phyloP scores from a whole-genome alignment of 2,888 invertebrate genomes.

The Trissoscelio sp. region DNA sequence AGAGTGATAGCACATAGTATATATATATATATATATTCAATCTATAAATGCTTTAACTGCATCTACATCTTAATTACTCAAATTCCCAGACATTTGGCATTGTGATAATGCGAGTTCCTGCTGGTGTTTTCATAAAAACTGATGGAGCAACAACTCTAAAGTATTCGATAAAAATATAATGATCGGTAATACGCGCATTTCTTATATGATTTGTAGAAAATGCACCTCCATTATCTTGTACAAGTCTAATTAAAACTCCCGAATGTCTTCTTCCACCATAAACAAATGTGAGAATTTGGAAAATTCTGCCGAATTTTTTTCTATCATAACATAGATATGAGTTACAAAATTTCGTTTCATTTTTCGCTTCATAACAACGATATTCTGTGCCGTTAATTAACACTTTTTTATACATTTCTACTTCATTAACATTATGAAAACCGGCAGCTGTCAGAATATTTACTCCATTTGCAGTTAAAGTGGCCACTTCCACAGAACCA shows the following conservation, averaged over 20 bases:
- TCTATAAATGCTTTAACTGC: too few species aligned
- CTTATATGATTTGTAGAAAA: constrained; percentile 5
- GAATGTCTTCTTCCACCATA: too few species aligned
- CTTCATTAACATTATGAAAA: constrained; percentile 3
- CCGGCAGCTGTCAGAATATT: background rate
- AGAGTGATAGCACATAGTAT: too few species aligned
- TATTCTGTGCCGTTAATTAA: constrained; percentile 17
- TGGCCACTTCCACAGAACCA: background rate
- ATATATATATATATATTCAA: too few species aligned
- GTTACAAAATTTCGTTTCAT: constrained; percentile 26
- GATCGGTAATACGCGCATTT: background rate
- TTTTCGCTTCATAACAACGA: constrained; percentile 2
- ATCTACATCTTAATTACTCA: too few species aligned
- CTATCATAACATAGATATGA: constrained; percentile 16
- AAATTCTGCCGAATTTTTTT: constrained; percentile 17
- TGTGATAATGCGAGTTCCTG: constrained; percentile 3
- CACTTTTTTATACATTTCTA: constrained; percentile 3
- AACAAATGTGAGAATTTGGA: background rate
- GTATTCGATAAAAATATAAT: background rate
- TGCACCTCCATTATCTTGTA: background rate
- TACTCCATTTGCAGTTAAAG: background rate
- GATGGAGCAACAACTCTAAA: constrained; percentile 1
- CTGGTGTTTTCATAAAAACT: constrained; percentile 8
- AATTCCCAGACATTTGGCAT: constrained; percentile 29
- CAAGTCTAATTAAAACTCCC: too few species aligned